Base-by-base conservation (phyloP, 1,140 invertebrate genomes). In the Probaryconus sp. region DNA sequence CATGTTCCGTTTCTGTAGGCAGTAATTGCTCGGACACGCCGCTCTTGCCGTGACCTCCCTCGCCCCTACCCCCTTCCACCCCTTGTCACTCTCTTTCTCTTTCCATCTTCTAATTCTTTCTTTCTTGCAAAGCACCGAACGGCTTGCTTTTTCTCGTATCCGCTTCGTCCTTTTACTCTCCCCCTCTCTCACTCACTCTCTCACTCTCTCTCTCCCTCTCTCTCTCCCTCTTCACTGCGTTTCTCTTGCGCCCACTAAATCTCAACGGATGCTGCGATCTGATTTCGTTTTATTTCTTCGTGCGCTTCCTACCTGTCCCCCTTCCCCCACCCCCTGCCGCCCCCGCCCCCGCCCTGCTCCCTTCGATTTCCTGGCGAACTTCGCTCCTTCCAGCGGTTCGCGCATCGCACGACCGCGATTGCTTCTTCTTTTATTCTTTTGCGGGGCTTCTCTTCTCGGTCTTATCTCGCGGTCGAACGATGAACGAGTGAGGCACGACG, bases 1-100 rank as follows among this genome's bases (percentile, higher is more conserved):
- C 67, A 76, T 75, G 76, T 68, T 69, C 73, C 74, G 73, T 76
- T 80, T 73, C 72, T 78, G 65, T 65, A 45, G 70, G 68, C 63
- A 74, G 79, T 79, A 81, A 79, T 79, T 79, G 76, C 73, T 76
- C 71, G 74, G 68, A 78, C 71, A 80, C 77, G 74, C 70, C 61
- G 74, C 16, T 72, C 61, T 73, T 68, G 61, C 18, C 64, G 61
- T 45, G 58, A 60, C 68, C 65, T 71, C 55, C 55, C 50, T 60
- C 37, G 17, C 18, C 5, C 16, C 28, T 50, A n/a, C n/a, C n/a
- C n/a, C 10, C 26, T 3, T 17, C 60, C 33, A 1, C 45, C 17
- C 17, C 31, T 33, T n/a, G 16, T 10, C 33, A 26, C 35, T 38
- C 33, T 11, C 10, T 33, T 13, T 37, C 10, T 43, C 13, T 5